Base-by-base conservation (phyloP, 2,797 vertebrate genomes). In the Thripadectes ignobilis region DNA sequence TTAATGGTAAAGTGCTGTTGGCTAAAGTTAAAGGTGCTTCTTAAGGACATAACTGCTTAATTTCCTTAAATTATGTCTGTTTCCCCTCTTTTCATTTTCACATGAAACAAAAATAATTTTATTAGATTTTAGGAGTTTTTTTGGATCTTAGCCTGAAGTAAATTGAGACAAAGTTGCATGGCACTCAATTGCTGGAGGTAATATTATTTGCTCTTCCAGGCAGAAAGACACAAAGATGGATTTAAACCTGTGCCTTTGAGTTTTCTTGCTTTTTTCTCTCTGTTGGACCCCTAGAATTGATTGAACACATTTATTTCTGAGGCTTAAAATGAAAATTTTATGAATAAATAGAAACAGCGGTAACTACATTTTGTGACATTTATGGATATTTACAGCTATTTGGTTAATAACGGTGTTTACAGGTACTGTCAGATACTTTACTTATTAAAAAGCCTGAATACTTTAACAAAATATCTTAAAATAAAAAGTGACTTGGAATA, bases 301-400 rank as follows among this genome's bases (percentile, higher is more conserved):
- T 94, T 95, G 94, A 96, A 79, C 73, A 88, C 71, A 9, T 84
- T 86, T 76, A 90, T 95, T 97, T 96, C 65, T 82, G 71, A 61
- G 74, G 30, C 49, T 90, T 81, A 93, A 94, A 93, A 87, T 90
- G 80, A 88, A 90, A 93, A 88, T 79, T 88, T 82, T 63, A 30
- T 74, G 77, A 96, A 90, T 96, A 93, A 96, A 94, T 90, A 95
- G 89, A 78, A 96, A 85, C 85, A 95, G 77, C 71, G 0, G 77
- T 94, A 88, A 87, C 71, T 88, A 45, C 27, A 34, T 94, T 96
- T 94, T 87, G 59, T 71, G 45, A 15, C 82, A 71, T 88, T 96
- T 96, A 92, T 67, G 74, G 67, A 51, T 91, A 87, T 95, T 95
- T 96, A 63, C 69, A 76, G 69, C 76, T 74, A 32, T 95, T 95